These are phyloP conservation scores for Ptychoptera albimana DNA, from an alignment of 2,888 invertebrate genomes.

Conservation along the genomic window DNA sequence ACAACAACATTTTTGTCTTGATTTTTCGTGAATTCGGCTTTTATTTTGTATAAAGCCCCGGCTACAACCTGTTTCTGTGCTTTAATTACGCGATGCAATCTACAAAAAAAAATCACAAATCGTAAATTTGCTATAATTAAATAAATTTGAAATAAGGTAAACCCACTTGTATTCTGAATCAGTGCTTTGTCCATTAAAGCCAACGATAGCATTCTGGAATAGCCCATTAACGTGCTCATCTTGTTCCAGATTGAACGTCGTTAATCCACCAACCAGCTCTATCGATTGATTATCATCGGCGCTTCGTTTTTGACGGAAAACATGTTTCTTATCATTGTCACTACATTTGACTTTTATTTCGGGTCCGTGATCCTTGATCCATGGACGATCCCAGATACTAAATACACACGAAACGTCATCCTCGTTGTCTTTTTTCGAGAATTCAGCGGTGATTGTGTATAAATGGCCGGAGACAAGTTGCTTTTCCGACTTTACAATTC, in stretches of 20 bases:
- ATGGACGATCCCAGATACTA: conserved; percentile 36
- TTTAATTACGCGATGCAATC: conserved; percentile 22
- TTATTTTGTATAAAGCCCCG: conserved; percentile 40
- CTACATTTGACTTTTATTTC: conserved; percentile 24
- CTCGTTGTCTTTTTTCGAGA: conserved; percentile 19
- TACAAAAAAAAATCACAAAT: conserved; percentile 6
- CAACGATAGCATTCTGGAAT: neutral
- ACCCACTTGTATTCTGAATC: neutral
- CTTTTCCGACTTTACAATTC: conserved; percentile 27
- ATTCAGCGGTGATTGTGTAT: conserved; percentile 28
- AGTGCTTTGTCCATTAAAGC: neutral
- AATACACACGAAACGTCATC: conserved; percentile 28
- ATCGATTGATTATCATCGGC: conserved; percentile 23
- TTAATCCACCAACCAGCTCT: conserved; percentile 22
- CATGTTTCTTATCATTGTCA: conserved; percentile 18
- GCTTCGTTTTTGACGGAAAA: conserved; percentile 27
- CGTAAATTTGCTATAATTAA: too few species aligned
- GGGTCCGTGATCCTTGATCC: conserved; percentile 30
- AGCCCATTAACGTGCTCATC: neutral
- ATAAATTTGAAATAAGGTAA: too few species aligned
- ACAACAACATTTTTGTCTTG: neutral
- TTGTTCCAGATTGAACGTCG: conserved; percentile 14
- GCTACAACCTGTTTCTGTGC: conserved; percentile 35
- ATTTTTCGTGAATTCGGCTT: conserved; percentile 30
- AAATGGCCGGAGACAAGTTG: conserved; percentile 38